Percentiles rank a stretch among this genome's conserved stretches.
phyloP scores from a whole-genome alignment of 2,888 invertebrate species.

The Petrolisthes cinctipes region DNA sequence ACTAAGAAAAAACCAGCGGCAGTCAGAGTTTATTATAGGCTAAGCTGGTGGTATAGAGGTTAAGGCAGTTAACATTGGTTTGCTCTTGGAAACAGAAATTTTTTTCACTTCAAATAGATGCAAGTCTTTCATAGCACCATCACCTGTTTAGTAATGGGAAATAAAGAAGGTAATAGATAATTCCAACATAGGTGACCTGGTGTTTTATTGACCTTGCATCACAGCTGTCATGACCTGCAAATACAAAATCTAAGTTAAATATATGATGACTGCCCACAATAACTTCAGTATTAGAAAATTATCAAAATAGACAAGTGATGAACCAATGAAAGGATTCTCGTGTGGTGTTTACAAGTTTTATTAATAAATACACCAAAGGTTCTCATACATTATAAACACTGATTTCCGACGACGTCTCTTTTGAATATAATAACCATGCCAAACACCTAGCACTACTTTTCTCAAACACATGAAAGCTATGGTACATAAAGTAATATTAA shows the following conservation, averaged over 20 bases:
- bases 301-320: conserved; percentile 22
- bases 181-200: conserved; percentile 51
- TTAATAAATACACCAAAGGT: conserved; percentile 63
- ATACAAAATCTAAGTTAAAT: conserved; percentile 48
- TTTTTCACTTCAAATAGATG: neutral
- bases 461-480: conserved; percentile 54
- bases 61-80: too few species aligned
- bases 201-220: conserved; percentile 56
- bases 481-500: conserved; percentile 32
- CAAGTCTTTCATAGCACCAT: neutral
- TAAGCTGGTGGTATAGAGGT: too few species aligned
- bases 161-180: conserved; percentile 50
- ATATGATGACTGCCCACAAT: neutral
- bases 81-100: too few species aligned
- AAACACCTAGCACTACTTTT: conserved; percentile 61
- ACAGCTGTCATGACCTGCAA: conserved; percentile 55
- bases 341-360: conserved; percentile 60
- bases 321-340: conserved; percentile 51
- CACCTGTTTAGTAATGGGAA: conserved; percentile 4
- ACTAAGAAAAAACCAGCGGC: too few species aligned
- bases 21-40: too few species aligned
- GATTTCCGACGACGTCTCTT: conserved; percentile 65
- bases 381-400: conserved; percentile 49
- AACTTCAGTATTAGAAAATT: neutral
- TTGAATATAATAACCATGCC: conserved; percentile 65